Conservation (phyloP, 2,113 vertebrate genomes). For the Pan troglodytes region NHGRI_mPanTro3-v2.1_pri NC_072407.2:95963001-95963500, state of each 20-base stretch:
- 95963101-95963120: not conserved
- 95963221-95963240: not conserved
- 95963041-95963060: not conserved
- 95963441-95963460: not conserved
- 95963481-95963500: not conserved
- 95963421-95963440: not conserved
- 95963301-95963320: not conserved
- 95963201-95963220: not conserved
- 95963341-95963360: not conserved
- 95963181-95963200: too few relatives aligned
- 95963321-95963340: not conserved
- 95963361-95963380: not conserved
- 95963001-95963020: not conserved
- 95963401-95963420: not conserved
- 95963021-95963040: not conserved
- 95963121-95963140: not conserved
- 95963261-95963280: not conserved
- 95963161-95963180: not conserved
- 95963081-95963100: not conserved
- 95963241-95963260: not conserved
- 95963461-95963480: not conserved
- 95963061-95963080: not conserved
- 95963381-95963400: not conserved
- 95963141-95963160: not conserved
- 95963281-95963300: not conserved